Percentiles rank a stretch among this genome's conserved stretches.
phyloP scores from a whole-genome alignment of 2,113 vertebrate genomes.

The Burhinus oedicnemus region DNA sequence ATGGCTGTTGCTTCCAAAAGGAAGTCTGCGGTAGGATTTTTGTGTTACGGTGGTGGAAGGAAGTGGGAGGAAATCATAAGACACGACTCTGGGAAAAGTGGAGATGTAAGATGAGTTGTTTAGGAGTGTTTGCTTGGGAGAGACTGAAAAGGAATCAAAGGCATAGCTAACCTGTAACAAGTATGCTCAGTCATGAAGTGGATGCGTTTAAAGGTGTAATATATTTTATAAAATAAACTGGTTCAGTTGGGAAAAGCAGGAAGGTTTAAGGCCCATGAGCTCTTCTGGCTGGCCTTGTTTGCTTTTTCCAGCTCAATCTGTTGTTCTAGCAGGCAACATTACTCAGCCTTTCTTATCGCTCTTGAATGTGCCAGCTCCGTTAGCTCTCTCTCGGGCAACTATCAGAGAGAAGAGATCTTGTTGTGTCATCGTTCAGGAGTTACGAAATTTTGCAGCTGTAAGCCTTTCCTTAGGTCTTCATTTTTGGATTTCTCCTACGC shows the following conservation, averaged over 20 bases:
- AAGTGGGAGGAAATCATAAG: constrained; percentile 28
- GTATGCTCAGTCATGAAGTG: not conserved
- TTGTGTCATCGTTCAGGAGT: not conserved
- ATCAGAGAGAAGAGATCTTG: not conserved
- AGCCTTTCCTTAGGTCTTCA: not conserved
- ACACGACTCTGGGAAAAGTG: not conserved
- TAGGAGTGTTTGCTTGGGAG: not conserved
- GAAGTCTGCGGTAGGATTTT: not conserved
- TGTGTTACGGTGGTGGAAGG: not conserved
- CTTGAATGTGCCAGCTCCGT: constrained; percentile 11
- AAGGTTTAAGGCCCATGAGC: not conserved
- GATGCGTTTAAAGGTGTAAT: not conserved
- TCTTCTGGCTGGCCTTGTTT: not conserved
- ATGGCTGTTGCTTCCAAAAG: not conserved
- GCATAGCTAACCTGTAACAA: not conserved
- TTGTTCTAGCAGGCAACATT: not conserved
- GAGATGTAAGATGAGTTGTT: not conserved
- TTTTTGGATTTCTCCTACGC: not conserved
- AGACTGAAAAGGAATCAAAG: not conserved
- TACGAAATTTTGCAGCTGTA: not conserved
- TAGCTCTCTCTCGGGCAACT: not conserved
- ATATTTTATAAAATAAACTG: not conserved
- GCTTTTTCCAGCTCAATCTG: not conserved
- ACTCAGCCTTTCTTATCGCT: not conserved
- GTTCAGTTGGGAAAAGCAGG: not conserved